Conservation (phyloP, 2,888 invertebrate genomes). For the Yponomeuta sedellus region DNA sequence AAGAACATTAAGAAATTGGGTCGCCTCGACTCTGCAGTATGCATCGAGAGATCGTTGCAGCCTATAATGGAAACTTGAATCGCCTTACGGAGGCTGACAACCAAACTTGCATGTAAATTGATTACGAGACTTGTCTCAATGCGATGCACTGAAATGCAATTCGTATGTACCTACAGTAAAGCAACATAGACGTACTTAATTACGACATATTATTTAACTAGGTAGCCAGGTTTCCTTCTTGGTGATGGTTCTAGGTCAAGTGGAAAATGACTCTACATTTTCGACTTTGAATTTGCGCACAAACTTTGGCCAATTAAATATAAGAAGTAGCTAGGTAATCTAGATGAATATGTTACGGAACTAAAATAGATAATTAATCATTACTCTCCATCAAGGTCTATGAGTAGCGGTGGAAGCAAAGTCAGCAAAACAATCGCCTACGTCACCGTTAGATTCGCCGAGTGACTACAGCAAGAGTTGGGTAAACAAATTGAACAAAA, state of each 20-base stretch:
- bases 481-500: not conserved
- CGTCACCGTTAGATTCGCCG: not conserved
- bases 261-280: too few relatives aligned
- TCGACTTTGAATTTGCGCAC: too few relatives aligned
- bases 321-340: too few relatives aligned
- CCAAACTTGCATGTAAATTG: slow-evolving; percentile 1
- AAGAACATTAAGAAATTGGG: slow-evolving; percentile 1
- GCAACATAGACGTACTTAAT: not conserved
- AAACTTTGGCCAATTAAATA: too few relatives aligned
- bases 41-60: slow-evolving; percentile 4
- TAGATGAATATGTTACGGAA: not conserved
- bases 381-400: not conserved
- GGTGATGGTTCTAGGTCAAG: too few relatives aligned
- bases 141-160: not conserved
- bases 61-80: slow-evolving; percentile 1
- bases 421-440: not conserved
- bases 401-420: not conserved
- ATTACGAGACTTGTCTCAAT: not conserved
- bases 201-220: not conserved
- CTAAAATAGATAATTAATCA: not conserved
- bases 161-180: not conserved
- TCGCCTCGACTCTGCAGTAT: not conserved
- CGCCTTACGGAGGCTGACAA: not conserved
- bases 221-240: too few relatives aligned
- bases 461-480: not conserved